Evolutionary conservation across 2,888 invertebrate species (phyloP).

Genomic region (Pheosia tremula): DNA sequence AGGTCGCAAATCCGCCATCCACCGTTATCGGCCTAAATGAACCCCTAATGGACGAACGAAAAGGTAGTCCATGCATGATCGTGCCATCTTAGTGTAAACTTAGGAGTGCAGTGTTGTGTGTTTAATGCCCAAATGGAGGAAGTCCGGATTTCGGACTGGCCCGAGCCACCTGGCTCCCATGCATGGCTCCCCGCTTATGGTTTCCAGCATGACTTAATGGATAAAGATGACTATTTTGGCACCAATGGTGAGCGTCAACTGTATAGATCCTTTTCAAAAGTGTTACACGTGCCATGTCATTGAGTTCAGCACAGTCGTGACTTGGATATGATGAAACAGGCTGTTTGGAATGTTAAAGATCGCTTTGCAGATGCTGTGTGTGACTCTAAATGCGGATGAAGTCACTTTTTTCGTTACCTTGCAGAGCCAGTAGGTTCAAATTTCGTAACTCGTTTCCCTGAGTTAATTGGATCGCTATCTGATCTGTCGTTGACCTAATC

Average conservation of each 20-base stretch:
- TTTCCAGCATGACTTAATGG: slow-evolving; percentile 87
- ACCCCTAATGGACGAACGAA: slow-evolving; percentile 78
- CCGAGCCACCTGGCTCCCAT: slow-evolving; percentile 88
- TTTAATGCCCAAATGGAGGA: slow-evolving; percentile 83
- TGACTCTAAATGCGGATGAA: slow-evolving; percentile 34
- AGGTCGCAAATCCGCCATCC: slow-evolving; percentile 48
- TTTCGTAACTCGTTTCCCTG: slow-evolving; percentile 36
- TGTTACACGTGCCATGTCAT: slow-evolving; percentile 43
- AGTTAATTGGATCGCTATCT: slow-evolving; percentile 33
- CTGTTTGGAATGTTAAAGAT: slow-evolving; percentile 46
- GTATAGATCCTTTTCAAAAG: slow-evolving; percentile 37
- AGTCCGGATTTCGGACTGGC: slow-evolving; percentile 88
- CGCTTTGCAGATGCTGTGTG: slow-evolving; percentile 46
- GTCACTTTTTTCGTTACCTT: slow-evolving; percentile 31
- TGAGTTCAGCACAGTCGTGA: slow-evolving; percentile 50
- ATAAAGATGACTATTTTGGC: slow-evolving; percentile 87
- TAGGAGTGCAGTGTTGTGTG: slow-evolving; percentile 79
- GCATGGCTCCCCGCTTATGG: slow-evolving; percentile 93
- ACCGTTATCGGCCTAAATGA: slow-evolving; percentile 82
- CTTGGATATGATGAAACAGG: slow-evolving; percentile 40
- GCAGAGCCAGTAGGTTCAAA: slow-evolving; percentile 11
- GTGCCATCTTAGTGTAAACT: slow-evolving; percentile 71
- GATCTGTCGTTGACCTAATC: slow-evolving; percentile 34
- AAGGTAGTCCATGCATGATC: slow-evolving; percentile 80
- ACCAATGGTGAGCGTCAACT: slow-evolving; percentile 84